Evolutionary conservation across 2,888 invertebrate genomes (phyloP).

Genomic region (Heliconius sara): DNA sequence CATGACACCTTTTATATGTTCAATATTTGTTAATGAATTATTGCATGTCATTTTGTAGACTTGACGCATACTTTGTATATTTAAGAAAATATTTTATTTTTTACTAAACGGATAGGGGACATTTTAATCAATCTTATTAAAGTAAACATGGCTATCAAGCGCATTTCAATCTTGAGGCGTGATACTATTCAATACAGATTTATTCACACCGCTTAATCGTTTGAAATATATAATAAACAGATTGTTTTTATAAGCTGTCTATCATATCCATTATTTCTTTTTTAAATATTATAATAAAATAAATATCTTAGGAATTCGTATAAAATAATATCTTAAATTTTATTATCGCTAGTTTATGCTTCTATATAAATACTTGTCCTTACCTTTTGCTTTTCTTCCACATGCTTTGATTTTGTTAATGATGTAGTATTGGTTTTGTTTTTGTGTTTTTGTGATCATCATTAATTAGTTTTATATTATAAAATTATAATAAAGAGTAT

Average conservation of each 20-base stretch:
- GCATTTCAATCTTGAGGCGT: background rate
- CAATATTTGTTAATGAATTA: background rate
- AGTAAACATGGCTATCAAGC: too few relatives aligned
- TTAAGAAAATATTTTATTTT: background rate
- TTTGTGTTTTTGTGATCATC: background rate
- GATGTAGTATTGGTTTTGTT: background rate
- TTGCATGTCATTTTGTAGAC: background rate
- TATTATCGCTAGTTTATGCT: background rate
- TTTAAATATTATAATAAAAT: background rate
- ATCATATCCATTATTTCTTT: background rate
- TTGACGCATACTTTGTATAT: conserved; percentile 5
- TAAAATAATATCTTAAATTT: background rate
- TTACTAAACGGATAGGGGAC: background rate
- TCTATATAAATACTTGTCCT: background rate
- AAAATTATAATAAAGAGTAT: background rate
- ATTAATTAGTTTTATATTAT: background rate
- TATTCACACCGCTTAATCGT: background rate
- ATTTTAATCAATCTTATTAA: background rate
- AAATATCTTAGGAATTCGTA: background rate
- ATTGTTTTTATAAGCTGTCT: background rate
- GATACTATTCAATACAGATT: too few relatives aligned
- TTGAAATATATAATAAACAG: background rate
- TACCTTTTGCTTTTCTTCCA: background rate
- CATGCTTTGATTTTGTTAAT: background rate
- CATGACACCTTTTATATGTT: background rate